Conservation (phyloP, 2,888 invertebrate genomes). For the Sipha maydis region DNA sequence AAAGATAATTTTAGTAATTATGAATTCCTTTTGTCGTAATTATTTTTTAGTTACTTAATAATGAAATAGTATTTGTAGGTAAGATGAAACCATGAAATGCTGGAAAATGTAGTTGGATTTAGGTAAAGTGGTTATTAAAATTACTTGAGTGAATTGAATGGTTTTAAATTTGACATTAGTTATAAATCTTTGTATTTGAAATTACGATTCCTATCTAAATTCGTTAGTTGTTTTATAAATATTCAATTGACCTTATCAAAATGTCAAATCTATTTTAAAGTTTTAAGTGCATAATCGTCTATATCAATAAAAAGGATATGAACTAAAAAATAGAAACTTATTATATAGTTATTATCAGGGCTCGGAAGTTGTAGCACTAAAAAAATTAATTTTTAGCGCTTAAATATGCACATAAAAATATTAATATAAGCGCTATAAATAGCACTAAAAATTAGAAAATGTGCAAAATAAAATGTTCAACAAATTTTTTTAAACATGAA, state of each 20-base stretch:
- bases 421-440: too few relatives aligned
- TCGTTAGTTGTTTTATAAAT: background rate
- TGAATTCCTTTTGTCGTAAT: background rate
- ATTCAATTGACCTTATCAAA: background rate
- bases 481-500: too few relatives aligned
- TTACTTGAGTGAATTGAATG: background rate
- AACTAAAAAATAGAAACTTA: background rate
- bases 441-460: too few relatives aligned
- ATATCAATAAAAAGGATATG: background rate
- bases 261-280: too few relatives aligned
- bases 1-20: background rate
- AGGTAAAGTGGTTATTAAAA: background rate
- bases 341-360: background rate
- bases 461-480: too few relatives aligned
- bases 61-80: background rate
- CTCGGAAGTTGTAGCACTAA: too few relatives aligned
- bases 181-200: background rate
- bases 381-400: too few relatives aligned
- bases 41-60: background rate
- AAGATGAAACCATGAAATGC: background rate
- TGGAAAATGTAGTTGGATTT: background rate
- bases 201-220: background rate
- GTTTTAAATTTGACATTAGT: background rate
- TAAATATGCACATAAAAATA: too few relatives aligned
- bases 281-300: background rate